Evolutionary conservation across 2,113 vertebrate genomes (phyloP).

Genomic region (Todiramphus chloris): DNA sequence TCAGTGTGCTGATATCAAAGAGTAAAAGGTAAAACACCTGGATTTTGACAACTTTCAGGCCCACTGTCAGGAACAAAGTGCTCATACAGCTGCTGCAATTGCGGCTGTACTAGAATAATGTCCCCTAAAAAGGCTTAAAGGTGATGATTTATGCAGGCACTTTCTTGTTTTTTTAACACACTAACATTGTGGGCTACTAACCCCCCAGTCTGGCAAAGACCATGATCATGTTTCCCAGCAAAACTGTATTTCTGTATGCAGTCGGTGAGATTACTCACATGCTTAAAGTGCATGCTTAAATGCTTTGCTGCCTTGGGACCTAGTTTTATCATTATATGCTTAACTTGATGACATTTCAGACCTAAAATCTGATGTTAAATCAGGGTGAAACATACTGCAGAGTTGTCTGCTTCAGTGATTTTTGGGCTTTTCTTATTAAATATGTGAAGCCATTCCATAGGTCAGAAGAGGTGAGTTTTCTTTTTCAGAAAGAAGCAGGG

Average conservation of each 20-base stretch:
- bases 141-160: not conserved
- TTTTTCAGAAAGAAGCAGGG: not conserved
- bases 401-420: not conserved
- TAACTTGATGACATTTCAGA: slow-evolving; percentile 55
- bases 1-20: not conserved
- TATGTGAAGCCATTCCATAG: not conserved
- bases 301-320: slow-evolving; percentile 11
- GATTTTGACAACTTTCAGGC: not conserved
- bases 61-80: not conserved
- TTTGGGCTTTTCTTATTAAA: not conserved
- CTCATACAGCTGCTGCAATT: not conserved
- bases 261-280: not conserved
- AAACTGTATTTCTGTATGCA: not conserved
- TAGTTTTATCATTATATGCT: slow-evolving; percentile 14
- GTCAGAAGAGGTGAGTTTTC: not conserved
- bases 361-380: slow-evolving; percentile 42
- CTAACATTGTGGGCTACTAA: not conserved
- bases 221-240: not conserved
- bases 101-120: not conserved
- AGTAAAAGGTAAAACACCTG: not conserved
- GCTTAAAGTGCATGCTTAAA: slow-evolving; percentile 15
- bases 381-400: not conserved
- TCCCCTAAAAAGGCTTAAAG: not conserved
- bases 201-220: not conserved
- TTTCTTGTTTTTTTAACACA: not conserved